Evolutionary conservation across 1,140 invertebrate genomes (phyloP), one percentile per base, ranked within the genome.

Genomic region (Plectus sambesii): DNA sequence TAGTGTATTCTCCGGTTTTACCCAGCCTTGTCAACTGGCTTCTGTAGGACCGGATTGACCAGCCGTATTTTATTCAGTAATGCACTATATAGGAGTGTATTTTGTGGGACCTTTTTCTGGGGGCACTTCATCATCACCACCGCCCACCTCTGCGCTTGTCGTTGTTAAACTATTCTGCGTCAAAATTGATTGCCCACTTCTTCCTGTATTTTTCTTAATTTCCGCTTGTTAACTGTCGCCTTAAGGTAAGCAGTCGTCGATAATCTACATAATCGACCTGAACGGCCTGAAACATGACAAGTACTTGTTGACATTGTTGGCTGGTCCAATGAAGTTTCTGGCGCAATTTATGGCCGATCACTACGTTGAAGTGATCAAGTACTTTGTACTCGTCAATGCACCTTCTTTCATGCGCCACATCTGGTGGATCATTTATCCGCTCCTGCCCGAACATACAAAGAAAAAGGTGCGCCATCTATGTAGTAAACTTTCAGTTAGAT

Each of bases 361-460:
- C 45, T 63, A 63, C 37, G 61, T 63, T 9, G 61, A 63, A 41
- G 36, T 63, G 46, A 64, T 63, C 30, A 61, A 64, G 46, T 59
- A 61, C 40, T 60, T 60, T 41, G 49, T 62, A n/a, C 5, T 60
- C 1, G 51, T 60, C 2, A 60, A 60, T 41, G 58, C 51, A 15
- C 58, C 58, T 15, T 53, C 54, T n/a, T 58, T 20, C 22, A 27
- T 58, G 9, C 49, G 42, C 33, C 43, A 55, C 1, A 22, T 60
- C 3, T 60, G 58, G 58, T 47, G 24, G 1, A 9, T 63, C 6
- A 42, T 45, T 3, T 62, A 60, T 27, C 55, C 60, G 3, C 17
- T 60, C 9, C 39, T 60, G 17, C 58, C 58, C 0, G 60, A 59
- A 35, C 41, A 47, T 29, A 60, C 58, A 9, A 17, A 56, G 12